Base-by-base conservation (phyloP, 1,140 invertebrate genomes). In the Scaptomyza montana region DNA sequence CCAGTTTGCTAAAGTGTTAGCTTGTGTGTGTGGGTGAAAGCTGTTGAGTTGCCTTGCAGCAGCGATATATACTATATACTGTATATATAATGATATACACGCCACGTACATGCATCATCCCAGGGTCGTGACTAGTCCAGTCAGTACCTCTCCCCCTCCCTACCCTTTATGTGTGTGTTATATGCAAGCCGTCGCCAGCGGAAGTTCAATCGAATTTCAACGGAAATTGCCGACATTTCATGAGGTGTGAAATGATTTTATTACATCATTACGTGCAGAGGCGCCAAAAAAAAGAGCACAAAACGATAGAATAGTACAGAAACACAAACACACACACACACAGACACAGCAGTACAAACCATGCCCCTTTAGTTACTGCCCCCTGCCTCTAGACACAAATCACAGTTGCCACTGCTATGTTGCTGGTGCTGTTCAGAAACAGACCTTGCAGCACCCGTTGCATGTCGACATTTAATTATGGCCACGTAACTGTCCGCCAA, bases 161-260 rank as follows among this genome's bases (percentile, higher is more conserved):
- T 5, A 7, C 30, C n/a, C 39, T 5, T 4, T n/a, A 12, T n/a
- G 12, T 8, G 21, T 13, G 39, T 43, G 39, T 41, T 41, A 12
- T 41, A 41, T 39, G 33, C 47, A 49, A 41, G 41, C 41, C 45
- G 30, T 49, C 21, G 55, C 51, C 55, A 53, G 62, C 74, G 87
- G 87, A 90, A 90, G 79, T 87, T 90, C 89, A 84, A 90, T 90
- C 77, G 82, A 90, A 90, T 90, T 90, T 90, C 73, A 80, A 78
- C 87, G 87, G 87, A 90, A 90, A 90, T 90, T 90, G 82, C 89
- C 87, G 80, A 80, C 87, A 90, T 90, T 90, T 90, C 87, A 90
- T 90, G 87, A 90, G 87, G 87, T 90, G 87, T 90, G 87, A 90
- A 90, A 90, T 90, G 87, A 90, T 90, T 90, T 90, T 90, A 90